Evolutionary conservation across 1,140 invertebrate species (phyloP), one percentile per base, ranked within the genome.

Genomic region (Heterodera carotae): DNA sequence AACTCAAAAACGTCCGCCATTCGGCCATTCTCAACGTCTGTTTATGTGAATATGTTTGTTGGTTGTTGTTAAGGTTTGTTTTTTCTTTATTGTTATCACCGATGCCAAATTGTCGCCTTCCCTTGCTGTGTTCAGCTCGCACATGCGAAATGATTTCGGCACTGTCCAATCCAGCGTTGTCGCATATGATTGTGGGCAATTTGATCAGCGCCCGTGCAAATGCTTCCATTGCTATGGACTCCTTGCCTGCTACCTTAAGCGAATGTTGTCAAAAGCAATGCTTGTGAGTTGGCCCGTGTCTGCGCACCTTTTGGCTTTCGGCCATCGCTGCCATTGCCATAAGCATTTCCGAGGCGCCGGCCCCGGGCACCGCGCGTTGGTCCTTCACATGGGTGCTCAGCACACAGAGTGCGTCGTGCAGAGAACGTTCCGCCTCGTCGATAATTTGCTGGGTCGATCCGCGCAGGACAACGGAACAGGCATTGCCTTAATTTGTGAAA

Each of bases 361-460:
- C 85, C 18, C 85, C 85, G 36, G 86, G 79, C 92, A 86, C 93
- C 93, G 80, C 92, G 90, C 91, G 81, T 25, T 84, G 81, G 64
- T 83, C 78, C 36, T 93, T 93, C 0, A 99, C 94, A 29, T 97
- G 98, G 66, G 96, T 94, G 0, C 94, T 91, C 29, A 99, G 90
- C 0, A 99, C 97, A 89, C 97, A 99, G 0, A 99, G 90, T 2
- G 97, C 97, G 88, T 99, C 97, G 86, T 99, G 97, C 6, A 99
- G 88, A 1, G 97, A 98, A 62, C 97, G 91, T 83, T 99, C 96
- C 2, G 97, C 97, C 89, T 99, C 97, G 85, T 98, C 97, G 15
- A 99, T 91, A 85, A 99, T 98, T 89, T 99, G 97, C 87, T 98
- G 93, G 4, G 97, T 99, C n/a, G 97, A 96, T 72, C 97, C 97